Evolutionary conservation across 2,888 invertebrate species (phyloP).

Genomic region (Synergus umbraculus): DNA sequence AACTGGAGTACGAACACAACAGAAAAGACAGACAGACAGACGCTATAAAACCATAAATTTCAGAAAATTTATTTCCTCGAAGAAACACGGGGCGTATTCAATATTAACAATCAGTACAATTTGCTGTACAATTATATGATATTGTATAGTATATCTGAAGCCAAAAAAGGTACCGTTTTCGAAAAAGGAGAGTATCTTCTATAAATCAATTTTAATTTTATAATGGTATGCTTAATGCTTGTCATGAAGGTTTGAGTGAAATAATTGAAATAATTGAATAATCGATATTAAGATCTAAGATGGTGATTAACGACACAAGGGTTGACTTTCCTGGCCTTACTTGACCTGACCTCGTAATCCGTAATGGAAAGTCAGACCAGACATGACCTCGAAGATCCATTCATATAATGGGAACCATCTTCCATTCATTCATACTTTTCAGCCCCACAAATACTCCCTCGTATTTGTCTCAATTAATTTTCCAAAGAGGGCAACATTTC

Average conservation of each 20-base stretch:
- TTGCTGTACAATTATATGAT: not conserved
- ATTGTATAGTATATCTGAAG: not conserved
- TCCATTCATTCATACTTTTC: constrained; percentile 60
- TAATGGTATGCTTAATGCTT: not conserved
- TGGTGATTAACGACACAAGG: constrained; percentile 59
- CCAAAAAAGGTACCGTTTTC: too few species aligned
- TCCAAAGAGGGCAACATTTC: not conserved
- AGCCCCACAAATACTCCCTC: constrained; percentile 44
- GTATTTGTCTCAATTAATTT: constrained; percentile 47
- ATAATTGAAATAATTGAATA: constrained; percentile 47
- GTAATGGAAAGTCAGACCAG: constrained; percentile 55
- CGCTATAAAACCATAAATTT: too few species aligned
- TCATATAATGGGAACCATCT: constrained; percentile 61
- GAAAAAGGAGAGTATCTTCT: not conserved
- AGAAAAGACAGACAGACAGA: too few species aligned
- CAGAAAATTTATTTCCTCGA: too few species aligned
- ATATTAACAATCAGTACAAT: too few species aligned
- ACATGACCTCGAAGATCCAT: constrained; percentile 59
- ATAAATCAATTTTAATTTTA: not conserved
- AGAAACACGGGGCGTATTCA: too few species aligned
- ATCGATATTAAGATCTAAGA: constrained; percentile 53
- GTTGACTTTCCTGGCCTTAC: constrained; percentile 58
- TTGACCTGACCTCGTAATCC: constrained; percentile 58
- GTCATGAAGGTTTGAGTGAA: not conserved
- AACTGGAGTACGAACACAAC: too few species aligned